Evolutionary conservation across 2,113 vertebrate genomes (phyloP).

Genomic region (Xyliphius kryptos): DNA sequence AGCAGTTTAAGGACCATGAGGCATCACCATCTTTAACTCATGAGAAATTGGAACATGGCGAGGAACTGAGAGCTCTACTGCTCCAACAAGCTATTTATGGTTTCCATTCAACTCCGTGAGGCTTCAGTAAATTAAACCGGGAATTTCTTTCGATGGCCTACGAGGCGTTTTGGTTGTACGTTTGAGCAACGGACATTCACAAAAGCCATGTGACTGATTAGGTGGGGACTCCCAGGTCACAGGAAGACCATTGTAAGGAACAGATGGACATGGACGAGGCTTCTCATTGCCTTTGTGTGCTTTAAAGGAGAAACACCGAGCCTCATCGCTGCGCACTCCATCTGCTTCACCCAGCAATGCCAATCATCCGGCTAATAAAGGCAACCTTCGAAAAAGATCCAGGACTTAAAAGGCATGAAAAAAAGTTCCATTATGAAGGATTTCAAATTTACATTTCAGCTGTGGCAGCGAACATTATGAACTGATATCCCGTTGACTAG

Average conservation of each 20-base stretch:
- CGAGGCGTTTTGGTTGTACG: no score
- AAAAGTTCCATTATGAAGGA: no score
- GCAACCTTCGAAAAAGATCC: not conserved
- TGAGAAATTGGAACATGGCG: not conserved
- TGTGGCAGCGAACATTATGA: no score
- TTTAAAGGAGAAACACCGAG: constrained; percentile 1
- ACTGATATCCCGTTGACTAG: no score
- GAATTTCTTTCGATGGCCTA: not conserved
- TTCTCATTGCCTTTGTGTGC: constrained; percentile 30
- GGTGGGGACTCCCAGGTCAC: constrained; percentile 25
- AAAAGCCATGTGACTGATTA: constrained; percentile 20
- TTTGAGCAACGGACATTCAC: no score
- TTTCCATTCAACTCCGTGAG: constrained; percentile 50
- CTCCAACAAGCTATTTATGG: constrained; percentile 26
- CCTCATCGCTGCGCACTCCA: constrained; percentile 6
- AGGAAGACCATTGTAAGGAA: constrained; percentile 30
- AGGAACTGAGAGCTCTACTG: constrained; percentile 30
- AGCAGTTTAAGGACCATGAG: constrained; percentile 48
- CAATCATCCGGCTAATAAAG: constrained; percentile 4
- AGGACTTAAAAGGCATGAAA: not conserved
- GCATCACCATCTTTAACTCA: constrained; percentile 21
- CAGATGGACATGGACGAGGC: constrained; percentile 48
- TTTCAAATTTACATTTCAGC: no score
- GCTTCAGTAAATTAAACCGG: constrained; percentile 41
- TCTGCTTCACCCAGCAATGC: constrained; percentile 15